Evolutionary conservation across 2,113 vertebrate genomes (phyloP), one percentile per base, ranked within the genome.

Genomic region (Erythrolamprus reginae): DNA sequence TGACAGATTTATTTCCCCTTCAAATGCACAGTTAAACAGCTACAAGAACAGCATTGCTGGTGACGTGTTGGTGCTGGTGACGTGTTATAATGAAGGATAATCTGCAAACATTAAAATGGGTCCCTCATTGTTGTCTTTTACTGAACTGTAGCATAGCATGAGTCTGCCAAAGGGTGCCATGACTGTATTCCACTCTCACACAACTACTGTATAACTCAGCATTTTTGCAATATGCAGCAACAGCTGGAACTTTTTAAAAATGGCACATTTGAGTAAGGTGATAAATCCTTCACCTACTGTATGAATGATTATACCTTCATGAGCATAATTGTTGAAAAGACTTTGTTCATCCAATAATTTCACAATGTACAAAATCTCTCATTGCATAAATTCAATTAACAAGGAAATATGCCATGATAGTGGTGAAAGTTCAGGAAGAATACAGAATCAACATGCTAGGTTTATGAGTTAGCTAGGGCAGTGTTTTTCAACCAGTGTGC

Each of bases 1-100:
- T 95, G 92, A 94, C 92, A 52, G 3, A 89, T 17, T 52, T 92
- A 93, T 92, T 93, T 93, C 17, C 24, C 19, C 82, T 95, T 86
- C 90, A 92, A 91, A 93, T 89, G 89, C 85, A 89, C 77, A 92
- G 82, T n/a, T 89, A 93, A 88, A 88, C 82, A 21, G 87, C 23
- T 93, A 53, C 88, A 93, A 91, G 45, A 2, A 56, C 91, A 89
- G 82, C 87, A 23, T 89, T 92, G 88, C 55, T 84, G 56, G n/a
- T n/a, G n/a, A n/a, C n/a, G n/a, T n/a, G n/a, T n/a, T n/a, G n/a
- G n/a, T n/a, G n/a, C n/a, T n/a, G n/a, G n/a, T n/a, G n/a, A n/a
- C n/a, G n/a, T n/a, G n/a, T n/a, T n/a, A n/a, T n/a, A n/a, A n/a
- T 21, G 52, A 50, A 52, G 50, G 52, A 38, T 4, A 38, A 38